Base-by-base conservation (phyloP, 2,888 invertebrate species). In the Drosophila borborema region DNA sequence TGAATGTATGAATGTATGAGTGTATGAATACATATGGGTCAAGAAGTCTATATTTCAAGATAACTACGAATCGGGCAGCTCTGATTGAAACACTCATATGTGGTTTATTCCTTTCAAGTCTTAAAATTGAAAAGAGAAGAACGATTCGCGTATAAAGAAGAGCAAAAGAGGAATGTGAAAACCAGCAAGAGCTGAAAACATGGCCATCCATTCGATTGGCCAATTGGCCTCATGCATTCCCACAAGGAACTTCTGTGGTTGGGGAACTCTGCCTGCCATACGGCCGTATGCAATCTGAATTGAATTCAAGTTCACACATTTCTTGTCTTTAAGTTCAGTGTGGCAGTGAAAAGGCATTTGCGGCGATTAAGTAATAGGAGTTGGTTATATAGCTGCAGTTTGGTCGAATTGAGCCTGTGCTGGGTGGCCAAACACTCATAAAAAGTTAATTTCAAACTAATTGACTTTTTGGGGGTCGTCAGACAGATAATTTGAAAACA, bases 361-460 rank as follows among this genome's bases (percentile, higher is more conserved):
- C 43, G 64, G 56, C 58, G 55, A 46, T 54, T 54, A 74, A 58
- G 41, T 65, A 63, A 74, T 73, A 43, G 43, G 53, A 63, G 46
- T 12, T 45, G 38, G 46, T 28, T 48, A 43, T 31, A n/a, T 5
- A 38, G 14, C 20, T 54, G 49, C 49, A 51, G 9, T 51, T 51
- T 51, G 49, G 49, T 0, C 49, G n/a, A 31, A 51, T 51, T 18
- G 49, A 51, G 49, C 34, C 49, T 36, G 14, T 3, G 51, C 51
- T 31, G n/a, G 28, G 10, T 16, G 49, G 31, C n/a, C 49, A 18
- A 18, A 18, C 49, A 51, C 49, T 51, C n/a, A 54, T 41, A 64
- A 53, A 80, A 87, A 81, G 74, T 82, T 85, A 89, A 86, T 89
- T 88, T 82, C 65, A 67, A 81, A 77, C 79, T 85, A 86, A 86